Conservation (phyloP, 2,797 vertebrate genomes). For the Capromys pilorides region DNA sequence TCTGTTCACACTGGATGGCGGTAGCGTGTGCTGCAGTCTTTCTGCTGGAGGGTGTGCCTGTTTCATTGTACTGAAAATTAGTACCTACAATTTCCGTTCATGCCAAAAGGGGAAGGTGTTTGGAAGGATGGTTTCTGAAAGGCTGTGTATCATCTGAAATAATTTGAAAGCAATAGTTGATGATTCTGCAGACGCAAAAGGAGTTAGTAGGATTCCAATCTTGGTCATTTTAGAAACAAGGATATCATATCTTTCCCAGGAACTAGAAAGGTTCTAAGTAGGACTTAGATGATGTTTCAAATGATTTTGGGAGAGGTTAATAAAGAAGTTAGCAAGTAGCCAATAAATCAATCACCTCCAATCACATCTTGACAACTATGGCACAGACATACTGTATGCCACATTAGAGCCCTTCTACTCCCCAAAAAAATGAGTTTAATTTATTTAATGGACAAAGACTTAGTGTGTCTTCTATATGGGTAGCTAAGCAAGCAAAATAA, state of each 20-base stretch:
- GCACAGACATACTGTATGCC: neutral
- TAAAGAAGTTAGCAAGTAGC: neutral
- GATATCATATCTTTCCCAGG: neutral
- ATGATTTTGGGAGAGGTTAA: neutral
- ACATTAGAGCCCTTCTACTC: neutral
- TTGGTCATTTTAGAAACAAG: neutral
- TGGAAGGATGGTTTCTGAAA: neutral
- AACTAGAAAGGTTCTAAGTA: neutral
- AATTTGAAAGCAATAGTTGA: conserved; percentile 25
- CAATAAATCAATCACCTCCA: neutral
- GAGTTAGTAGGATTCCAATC: neutral
- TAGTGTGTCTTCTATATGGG: neutral
- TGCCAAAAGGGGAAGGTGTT: conserved; percentile 24
- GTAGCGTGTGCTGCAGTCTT: conserved; percentile 36
- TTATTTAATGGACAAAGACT: neutral
- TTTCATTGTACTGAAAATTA: conserved; percentile 65
- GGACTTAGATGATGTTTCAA: neutral
- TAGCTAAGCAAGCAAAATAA: conserved; percentile 16
- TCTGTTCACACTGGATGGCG: neutral
- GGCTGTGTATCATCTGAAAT: neutral
- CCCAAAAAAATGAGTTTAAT: conserved; percentile 5
- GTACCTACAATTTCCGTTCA: conserved; percentile 40
- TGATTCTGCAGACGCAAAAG: neutral
- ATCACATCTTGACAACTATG: neutral
- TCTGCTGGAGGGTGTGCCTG: conserved; percentile 32